Conservation (phyloP, 1,140 invertebrate species). For the Scaptomyza hsui region DNA sequence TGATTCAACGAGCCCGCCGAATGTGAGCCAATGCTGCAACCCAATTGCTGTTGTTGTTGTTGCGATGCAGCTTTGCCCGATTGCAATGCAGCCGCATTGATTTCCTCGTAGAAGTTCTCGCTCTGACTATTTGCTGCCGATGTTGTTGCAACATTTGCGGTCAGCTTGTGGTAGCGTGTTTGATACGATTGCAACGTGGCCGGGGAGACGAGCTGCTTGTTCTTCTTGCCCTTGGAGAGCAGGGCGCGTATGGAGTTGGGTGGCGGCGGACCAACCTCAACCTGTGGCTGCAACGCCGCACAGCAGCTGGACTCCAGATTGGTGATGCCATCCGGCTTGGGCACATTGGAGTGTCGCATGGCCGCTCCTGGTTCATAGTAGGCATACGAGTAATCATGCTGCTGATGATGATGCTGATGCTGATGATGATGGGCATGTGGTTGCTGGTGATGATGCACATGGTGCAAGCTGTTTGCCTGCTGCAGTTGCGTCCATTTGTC, state of each 20-base stretch:
- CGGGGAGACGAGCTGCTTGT: constrained; percentile 70
- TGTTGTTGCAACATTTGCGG: constrained; percentile 38
- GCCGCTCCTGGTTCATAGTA: constrained; percentile 89
- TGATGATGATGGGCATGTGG: constrained; percentile 14
- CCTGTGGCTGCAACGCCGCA: constrained; percentile 1
- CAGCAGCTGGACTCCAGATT: background rate
- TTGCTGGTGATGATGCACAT: constrained; percentile 54
- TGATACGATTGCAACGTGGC: constrained; percentile 73
- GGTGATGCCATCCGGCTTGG: constrained; percentile 84
- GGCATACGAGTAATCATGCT: constrained; percentile 89
- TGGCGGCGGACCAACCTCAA: constrained; percentile 60
- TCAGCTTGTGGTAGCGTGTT: constrained; percentile 66
- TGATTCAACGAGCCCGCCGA: constrained; percentile 85
- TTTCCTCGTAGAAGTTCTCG: constrained; percentile 95
- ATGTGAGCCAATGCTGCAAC: constrained; percentile 60
- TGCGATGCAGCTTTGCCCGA: constrained; percentile 1
- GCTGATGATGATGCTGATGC: constrained; percentile 37
- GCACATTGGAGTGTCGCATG: constrained; percentile 86
- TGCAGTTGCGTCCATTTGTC: constrained; percentile 42
- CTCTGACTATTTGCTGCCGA: constrained; percentile 86
- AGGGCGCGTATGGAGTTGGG: constrained; percentile 84
- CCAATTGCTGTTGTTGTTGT: constrained; percentile 30
- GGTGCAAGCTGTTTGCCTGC: constrained; percentile 43
- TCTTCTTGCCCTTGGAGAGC: constrained; percentile 77
- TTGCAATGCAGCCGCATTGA: constrained; percentile 85